Evolutionary conservation across 2,113 vertebrate genomes (phyloP).

Genomic region (Bubo blakistoni): DNA sequence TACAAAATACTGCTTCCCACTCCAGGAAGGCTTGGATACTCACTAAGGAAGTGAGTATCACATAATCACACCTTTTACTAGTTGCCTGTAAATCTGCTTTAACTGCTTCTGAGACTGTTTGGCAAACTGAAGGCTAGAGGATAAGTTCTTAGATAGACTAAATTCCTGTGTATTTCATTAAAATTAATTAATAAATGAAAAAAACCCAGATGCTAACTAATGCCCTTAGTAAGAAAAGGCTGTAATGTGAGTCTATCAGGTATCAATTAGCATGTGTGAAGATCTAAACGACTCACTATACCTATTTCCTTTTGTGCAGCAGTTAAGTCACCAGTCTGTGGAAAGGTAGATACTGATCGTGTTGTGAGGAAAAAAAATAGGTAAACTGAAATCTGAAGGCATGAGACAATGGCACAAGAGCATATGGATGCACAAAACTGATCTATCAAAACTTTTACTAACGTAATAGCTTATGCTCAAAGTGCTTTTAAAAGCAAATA

Average conservation of each 20-base stretch:
- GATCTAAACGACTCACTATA: background rate
- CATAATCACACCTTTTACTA: background rate
- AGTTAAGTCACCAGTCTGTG: background rate
- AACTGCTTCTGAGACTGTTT: background rate
- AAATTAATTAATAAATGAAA: background rate
- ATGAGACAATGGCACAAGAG: background rate
- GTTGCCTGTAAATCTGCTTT: background rate
- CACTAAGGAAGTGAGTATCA: background rate
- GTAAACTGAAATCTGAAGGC: background rate
- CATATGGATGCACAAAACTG: background rate
- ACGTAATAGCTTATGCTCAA: background rate
- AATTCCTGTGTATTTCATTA: background rate
- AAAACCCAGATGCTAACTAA: background rate
- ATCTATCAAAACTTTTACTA: background rate
- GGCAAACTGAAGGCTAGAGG: background rate
- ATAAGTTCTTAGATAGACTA: background rate
- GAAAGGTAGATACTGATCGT: background rate
- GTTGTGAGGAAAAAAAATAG: background rate
- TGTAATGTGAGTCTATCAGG: background rate
- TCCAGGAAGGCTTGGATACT: background rate
- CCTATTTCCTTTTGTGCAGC: background rate
- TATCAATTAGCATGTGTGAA: background rate
- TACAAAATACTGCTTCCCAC: background rate
- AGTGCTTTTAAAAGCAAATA: background rate
- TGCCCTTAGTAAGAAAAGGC: background rate